Conservation (phyloP, 1,140 invertebrate species). For the Ephestia elutella region DNA sequence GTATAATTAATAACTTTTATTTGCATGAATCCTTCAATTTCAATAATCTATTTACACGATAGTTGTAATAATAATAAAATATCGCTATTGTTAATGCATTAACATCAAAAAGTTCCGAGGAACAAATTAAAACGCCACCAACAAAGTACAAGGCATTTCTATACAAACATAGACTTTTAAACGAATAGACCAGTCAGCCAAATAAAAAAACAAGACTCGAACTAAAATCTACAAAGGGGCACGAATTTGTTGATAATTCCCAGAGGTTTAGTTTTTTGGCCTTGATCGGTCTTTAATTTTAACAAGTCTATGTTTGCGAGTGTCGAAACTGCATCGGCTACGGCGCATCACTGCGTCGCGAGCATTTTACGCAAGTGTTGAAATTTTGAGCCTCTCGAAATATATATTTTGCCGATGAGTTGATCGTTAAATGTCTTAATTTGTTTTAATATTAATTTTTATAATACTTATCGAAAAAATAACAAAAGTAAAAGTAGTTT, state of each 20-base stretch:
- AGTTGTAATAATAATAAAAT: constrained; percentile 27
- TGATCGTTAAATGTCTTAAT: background rate
- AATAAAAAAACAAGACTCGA: background rate
- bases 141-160: background rate
- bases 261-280: background rate
- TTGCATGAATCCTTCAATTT: constrained; percentile 28
- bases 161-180: background rate
- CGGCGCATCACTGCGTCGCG: background rate
- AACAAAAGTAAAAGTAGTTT: background rate
- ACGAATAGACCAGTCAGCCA: background rate
- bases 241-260: background rate
- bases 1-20: constrained; percentile 25
- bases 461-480: too few relatives aligned
- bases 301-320: background rate
- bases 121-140: background rate
- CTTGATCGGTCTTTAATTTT: background rate
- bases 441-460: background rate
- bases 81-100: constrained; percentile 19
- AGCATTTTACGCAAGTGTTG: background rate
- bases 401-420: background rate
- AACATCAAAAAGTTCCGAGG: constrained; percentile 14
- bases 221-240: background rate
- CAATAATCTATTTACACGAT: constrained; percentile 31
- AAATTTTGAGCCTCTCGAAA: background rate
- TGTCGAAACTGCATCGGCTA: background rate